Conservation (phyloP, 2,113 vertebrate species). For the Monarcha castaneiventris region DNA sequence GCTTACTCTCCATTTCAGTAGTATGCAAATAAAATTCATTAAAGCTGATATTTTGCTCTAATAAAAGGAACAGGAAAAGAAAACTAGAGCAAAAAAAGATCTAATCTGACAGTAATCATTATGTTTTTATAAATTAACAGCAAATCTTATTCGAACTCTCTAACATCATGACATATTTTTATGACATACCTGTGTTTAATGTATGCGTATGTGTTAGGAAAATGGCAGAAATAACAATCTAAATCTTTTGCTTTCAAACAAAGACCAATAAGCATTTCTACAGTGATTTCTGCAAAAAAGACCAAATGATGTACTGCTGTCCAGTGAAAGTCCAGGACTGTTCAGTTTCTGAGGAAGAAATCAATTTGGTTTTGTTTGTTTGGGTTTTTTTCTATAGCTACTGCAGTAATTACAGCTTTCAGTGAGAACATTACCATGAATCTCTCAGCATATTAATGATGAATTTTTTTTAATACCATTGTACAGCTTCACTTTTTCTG, state of each 20-base stretch:
- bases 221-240: background rate
- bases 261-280: background rate
- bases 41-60: slow-evolving; percentile 30
- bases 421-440: background rate
- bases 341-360: background rate
- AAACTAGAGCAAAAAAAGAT: slow-evolving; percentile 2
- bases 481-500: background rate
- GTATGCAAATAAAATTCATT: slow-evolving; percentile 60
- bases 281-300: background rate
- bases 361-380: background rate
- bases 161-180: background rate
- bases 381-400: background rate
- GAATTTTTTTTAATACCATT: background rate
- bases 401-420: background rate
- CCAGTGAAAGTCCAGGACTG: background rate
- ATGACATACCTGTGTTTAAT: background rate
- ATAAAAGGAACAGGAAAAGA: background rate
- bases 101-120: background rate
- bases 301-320: background rate
- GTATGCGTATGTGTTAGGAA: background rate
- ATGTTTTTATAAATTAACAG: background rate
- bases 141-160: background rate
- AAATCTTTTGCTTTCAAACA: background rate
- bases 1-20: slow-evolving; percentile 20
- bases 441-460: background rate